Percentiles rank a stretch among this genome's conserved stretches.
Evolutionary conservation across 2,113 vertebrate species (phyloP).

Genomic region (Heterocephalus glaber): DNA sequence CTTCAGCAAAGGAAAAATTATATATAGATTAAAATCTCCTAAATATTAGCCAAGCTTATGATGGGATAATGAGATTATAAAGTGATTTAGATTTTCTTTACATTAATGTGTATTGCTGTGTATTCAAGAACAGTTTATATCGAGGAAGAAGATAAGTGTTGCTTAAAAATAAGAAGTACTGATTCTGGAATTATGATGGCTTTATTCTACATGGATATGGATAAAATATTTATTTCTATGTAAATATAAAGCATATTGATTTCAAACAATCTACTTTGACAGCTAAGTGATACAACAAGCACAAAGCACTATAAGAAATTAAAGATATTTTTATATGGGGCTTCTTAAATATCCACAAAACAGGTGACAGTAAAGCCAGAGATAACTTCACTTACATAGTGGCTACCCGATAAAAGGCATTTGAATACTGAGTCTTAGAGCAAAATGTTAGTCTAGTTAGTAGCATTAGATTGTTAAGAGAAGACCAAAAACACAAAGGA

Average conservation of each 20-base stretch:
- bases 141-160: neutral
- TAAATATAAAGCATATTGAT: neutral
- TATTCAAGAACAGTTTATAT: neutral
- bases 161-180: neutral
- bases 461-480: neutral
- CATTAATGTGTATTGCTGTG: neutral
- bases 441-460: neutral
- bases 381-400: neutral
- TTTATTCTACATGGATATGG: neutral
- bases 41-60: constrained; percentile 11
- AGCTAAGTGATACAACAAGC: neutral
- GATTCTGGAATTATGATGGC: neutral
- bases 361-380: neutral
- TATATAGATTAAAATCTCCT: neutral
- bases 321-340: neutral
- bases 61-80: neutral
- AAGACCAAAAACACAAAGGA: neutral
- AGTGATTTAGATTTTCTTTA: neutral
- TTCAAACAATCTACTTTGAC: neutral
- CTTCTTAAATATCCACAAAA: neutral
- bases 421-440: neutral
- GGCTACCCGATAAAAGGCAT: no score
- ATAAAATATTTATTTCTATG: neutral
- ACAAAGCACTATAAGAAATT: neutral
- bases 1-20: neutral